These are phyloP conservation scores for Esox lucius DNA, from an alignment of 2,797 vertebrate species.

Conservation along the genomic window DNA sequence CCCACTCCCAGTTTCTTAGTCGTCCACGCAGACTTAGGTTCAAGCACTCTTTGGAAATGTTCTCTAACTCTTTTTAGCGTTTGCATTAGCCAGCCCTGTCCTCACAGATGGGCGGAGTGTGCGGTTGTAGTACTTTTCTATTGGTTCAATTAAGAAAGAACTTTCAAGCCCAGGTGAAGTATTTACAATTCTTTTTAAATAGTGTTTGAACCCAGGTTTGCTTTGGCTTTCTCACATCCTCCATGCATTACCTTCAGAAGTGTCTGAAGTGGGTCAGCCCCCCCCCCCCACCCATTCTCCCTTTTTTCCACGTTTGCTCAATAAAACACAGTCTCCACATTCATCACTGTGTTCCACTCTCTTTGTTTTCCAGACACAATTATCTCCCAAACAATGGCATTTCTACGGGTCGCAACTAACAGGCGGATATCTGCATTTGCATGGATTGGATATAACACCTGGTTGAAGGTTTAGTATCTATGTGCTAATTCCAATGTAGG, in stretches of 20 bases:
- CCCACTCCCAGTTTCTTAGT: constrained; percentile 12
- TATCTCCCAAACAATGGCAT: constrained; percentile 65
- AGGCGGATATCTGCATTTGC: constrained; percentile 40
- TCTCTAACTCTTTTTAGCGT: neutral
- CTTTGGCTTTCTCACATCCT: constrained; percentile 37
- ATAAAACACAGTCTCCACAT: constrained; percentile 63
- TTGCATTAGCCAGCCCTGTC: neutral
- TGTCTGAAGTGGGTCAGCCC: constrained; percentile 71
- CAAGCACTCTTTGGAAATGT: neutral
- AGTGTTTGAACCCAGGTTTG: neutral
- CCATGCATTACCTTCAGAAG: constrained; percentile 69
- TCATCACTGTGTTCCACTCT: constrained; percentile 66
- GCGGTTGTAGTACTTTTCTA: neutral
- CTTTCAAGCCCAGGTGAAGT: neutral
- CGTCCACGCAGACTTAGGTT: neutral
- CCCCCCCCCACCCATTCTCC: no score
- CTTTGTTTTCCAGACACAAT: constrained; percentile 66
- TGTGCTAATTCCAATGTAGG: neutral
- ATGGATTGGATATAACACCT: constrained; percentile 17
- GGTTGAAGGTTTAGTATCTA: neutral
- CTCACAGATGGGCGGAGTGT: neutral
- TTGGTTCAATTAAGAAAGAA: neutral
- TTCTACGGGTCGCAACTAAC: constrained; percentile 20
- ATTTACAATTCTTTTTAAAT: neutral
- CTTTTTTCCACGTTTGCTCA: constrained; percentile 46